Base-by-base conservation (phyloP, 2,797 vertebrate genomes). In the Xenopus petersii region DNA sequence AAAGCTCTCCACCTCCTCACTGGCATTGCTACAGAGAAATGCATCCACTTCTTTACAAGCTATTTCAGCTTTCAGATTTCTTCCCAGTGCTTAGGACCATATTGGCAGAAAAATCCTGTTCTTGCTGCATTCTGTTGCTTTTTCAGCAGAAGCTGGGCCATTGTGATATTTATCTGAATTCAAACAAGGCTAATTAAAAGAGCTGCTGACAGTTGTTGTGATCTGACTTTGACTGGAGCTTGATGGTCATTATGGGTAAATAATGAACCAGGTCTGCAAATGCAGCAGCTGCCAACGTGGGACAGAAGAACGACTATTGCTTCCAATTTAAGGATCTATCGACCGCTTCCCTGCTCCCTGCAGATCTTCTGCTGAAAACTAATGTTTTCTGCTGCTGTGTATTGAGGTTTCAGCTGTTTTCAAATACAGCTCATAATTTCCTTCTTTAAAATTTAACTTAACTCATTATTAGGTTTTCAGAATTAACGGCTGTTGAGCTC, bases 221-320 rank as follows among this genome's bases (percentile, higher is more conserved):
- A 93, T 92, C 89, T 88, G 91, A 92, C 89, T 89, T 89, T 92
- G 92, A 92, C 91, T 93, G 89, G 88, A 93, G 93, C 94, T 94
- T 95, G 92, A 89, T 92, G 92, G 94, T 96, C 94, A 95, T 96
- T 95, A 96, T 93, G 92, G 92, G 91, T 93, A 94, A 92, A 95
- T 95, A 95, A 96, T 95, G 92, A 96, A 94, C 89, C 89, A 87
- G 84, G 86, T 89, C 91, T 90, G 90, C 92, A 85, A 88, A 92
- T 92, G 91, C 86, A 89, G 93, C 93, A 94, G 92, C 93, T 95
- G 93, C 92, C 91, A 91, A 84, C 86, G 87, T 91, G 89, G 89
- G 89, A 84, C 87, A 83, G 85, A 89, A 88, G 87, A 89, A 87
- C 90, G 80, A 89, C 90, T 87, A 90, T 87, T 91, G 89, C 88